Evolutionary conservation across 2,113 vertebrate genomes (phyloP).

Genomic region (Oenanthe melanoleuca): DNA sequence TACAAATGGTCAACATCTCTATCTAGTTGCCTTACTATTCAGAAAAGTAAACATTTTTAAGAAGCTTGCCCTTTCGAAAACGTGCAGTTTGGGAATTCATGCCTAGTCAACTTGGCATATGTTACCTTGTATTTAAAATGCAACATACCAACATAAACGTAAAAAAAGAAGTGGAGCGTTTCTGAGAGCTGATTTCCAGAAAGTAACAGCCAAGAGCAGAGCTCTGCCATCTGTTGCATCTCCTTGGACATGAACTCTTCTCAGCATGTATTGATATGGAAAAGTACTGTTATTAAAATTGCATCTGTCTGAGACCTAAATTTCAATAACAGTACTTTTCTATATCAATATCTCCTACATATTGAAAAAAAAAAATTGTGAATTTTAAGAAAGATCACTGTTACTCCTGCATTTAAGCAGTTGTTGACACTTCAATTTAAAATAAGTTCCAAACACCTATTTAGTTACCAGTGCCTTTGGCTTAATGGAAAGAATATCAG

Average conservation of each 20-base stretch:
- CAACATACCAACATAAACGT: neutral
- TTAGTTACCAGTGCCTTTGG: neutral
- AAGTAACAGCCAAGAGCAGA: neutral
- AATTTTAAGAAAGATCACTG: neutral
- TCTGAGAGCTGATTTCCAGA: neutral
- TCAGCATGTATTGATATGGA: neutral
- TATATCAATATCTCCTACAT: accelerated
- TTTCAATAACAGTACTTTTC: neutral
- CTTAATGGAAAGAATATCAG: neutral
- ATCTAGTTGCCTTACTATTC: neutral
- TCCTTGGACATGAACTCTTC: neutral
- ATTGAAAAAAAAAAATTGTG: neutral
- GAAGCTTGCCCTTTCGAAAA: neutral
- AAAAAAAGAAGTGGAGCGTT: neutral
- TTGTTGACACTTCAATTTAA: neutral
- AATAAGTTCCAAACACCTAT: neutral
- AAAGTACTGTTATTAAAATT: too few relatives aligned
- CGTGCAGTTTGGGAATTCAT: neutral
- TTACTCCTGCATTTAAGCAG: neutral
- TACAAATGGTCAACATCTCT: neutral
- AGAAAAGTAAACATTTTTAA: neutral
- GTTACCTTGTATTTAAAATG: neutral
- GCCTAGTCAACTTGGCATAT: neutral
- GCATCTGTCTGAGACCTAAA: neutral
- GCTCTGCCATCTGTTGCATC: neutral